These are phyloP conservation scores for Galaxias olidus DNA, from an alignment of 2,797 vertebrate species.

Conservation along the genomic window DNA sequence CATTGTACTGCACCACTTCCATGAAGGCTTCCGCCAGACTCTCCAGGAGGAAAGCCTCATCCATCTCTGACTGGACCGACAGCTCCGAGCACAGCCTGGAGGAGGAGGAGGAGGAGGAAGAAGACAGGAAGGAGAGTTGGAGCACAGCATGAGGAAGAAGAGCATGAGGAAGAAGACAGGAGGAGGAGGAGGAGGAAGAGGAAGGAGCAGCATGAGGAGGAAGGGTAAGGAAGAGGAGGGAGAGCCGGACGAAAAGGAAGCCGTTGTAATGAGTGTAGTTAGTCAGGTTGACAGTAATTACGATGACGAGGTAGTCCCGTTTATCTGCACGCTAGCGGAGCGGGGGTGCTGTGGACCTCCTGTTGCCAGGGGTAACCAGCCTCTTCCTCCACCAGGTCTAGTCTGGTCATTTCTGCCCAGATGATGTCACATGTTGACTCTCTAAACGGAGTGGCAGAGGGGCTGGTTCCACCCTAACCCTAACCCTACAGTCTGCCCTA, in stretches of 20 bases:
- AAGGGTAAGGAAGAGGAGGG: background rate
- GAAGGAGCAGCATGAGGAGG: no score
- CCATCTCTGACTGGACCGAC: slow-evolving; percentile 69
- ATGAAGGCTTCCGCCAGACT: slow-evolving; percentile 69
- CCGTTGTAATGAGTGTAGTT: background rate
- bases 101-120: slow-evolving; percentile 8
- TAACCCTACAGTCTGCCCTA: no score
- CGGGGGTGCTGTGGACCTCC: background rate
- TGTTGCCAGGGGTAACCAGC: background rate
- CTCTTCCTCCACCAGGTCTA: background rate
- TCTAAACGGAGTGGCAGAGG: background rate
- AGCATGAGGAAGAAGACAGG: background rate
- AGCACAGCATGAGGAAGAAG: slow-evolving; percentile 68
- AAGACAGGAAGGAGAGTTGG: slow-evolving; percentile 22
- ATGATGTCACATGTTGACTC: slow-evolving; percentile 13
- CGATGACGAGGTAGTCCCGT: background rate
- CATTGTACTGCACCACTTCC: slow-evolving; percentile 74
- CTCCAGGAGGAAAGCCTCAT: slow-evolving; percentile 75
- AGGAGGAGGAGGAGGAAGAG: slow-evolving; percentile 2
- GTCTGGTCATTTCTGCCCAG: background rate
- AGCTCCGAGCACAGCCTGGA: slow-evolving; percentile 73
- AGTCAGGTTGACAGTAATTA: slow-evolving; percentile 9
- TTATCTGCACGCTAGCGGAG: background rate
- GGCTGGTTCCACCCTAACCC: no score
- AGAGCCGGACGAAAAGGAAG: background rate